Conservation (phyloP, 2,113 vertebrate species). For the Cebus imitator region DNA sequence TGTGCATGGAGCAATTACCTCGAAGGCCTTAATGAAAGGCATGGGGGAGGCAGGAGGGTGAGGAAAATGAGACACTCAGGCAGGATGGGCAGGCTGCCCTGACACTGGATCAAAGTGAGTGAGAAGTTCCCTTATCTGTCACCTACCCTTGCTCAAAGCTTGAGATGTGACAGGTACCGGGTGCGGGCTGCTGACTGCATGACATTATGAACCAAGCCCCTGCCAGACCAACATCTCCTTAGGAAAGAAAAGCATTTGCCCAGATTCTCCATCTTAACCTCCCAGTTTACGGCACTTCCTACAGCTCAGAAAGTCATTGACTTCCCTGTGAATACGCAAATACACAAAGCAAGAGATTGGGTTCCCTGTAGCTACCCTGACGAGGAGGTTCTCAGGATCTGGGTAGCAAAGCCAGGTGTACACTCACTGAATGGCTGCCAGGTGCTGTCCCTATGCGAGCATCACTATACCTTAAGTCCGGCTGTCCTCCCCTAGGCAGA, state of each 20-base stretch:
- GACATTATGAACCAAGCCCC: constrained; percentile 62
- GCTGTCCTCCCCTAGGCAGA: too few relatives aligned
- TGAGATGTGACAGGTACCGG: constrained; percentile 59
- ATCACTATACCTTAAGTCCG: accelerated
- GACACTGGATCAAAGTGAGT: constrained; percentile 73
- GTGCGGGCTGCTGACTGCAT: constrained; percentile 49
- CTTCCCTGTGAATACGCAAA: neutral
- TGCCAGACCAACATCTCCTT: constrained; percentile 47
- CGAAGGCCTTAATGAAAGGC: constrained; percentile 92
- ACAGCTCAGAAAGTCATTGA: neutral
- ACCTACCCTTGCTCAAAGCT: constrained; percentile 71
- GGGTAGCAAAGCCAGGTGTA: accelerated
- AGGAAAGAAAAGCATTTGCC: constrained; percentile 31
- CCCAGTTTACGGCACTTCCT: neutral
- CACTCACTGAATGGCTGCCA: accelerated
- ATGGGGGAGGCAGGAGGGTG: constrained; percentile 87
- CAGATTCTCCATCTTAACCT: neutral
- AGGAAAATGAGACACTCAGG: constrained; percentile 89
- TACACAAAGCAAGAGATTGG: neutral
- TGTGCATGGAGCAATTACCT: constrained; percentile 90
- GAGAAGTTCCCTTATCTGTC: constrained; percentile 77
- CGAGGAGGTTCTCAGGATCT: neutral
- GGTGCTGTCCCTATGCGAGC: neutral
- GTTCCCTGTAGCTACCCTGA: accelerated
- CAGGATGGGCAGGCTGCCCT: constrained; percentile 87